phyloP scores from a whole-genome alignment of 2,888 invertebrate species.

The Hedychridium roseum region DNA sequence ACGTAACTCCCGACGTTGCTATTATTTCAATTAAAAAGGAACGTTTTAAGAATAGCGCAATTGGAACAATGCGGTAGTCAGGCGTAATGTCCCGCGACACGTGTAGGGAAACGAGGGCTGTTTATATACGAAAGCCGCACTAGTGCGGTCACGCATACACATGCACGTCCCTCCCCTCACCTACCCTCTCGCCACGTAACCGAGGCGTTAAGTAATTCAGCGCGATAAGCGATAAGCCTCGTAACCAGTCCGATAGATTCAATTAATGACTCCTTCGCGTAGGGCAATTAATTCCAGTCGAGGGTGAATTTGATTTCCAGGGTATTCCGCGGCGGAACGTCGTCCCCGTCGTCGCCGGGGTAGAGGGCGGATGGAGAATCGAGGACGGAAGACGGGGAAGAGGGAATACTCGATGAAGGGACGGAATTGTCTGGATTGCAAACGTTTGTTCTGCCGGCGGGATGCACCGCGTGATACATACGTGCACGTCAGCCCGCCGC shows the following conservation, averaged over 20 bases:
- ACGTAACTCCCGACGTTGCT: too few relatives aligned
- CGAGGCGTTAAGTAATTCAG: conserved; percentile 24
- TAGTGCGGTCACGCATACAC: too few relatives aligned
- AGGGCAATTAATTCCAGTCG: conserved; percentile 32
- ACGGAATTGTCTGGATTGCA: background rate
- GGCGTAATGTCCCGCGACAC: too few relatives aligned
- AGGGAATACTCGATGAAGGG: too few relatives aligned
- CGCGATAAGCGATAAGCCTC: conserved; percentile 33
- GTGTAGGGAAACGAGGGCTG: too few relatives aligned
- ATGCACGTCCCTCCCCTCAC: too few relatives aligned
- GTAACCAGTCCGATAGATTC: conserved; percentile 32
- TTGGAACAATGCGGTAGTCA: too few relatives aligned
- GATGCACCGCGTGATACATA: background rate
- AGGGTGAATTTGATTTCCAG: conserved; percentile 7
- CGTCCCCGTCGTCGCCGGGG: conserved; percentile 8
- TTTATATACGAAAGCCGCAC: too few relatives aligned
- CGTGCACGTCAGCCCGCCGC: background rate
- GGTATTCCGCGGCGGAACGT: conserved; percentile 12
- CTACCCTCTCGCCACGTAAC: too few relatives aligned
- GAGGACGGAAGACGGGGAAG: too few relatives aligned
- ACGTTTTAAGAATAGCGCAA: background rate
- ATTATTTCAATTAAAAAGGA: background rate
- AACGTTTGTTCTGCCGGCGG: background rate
- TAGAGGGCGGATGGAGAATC: conserved; percentile 5
- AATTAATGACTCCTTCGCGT: conserved; percentile 32